Evolutionary conservation across 2,113 vertebrate genomes (phyloP), one percentile per base, ranked within the genome.

Genomic region (Haemorhous mexicanus): DNA sequence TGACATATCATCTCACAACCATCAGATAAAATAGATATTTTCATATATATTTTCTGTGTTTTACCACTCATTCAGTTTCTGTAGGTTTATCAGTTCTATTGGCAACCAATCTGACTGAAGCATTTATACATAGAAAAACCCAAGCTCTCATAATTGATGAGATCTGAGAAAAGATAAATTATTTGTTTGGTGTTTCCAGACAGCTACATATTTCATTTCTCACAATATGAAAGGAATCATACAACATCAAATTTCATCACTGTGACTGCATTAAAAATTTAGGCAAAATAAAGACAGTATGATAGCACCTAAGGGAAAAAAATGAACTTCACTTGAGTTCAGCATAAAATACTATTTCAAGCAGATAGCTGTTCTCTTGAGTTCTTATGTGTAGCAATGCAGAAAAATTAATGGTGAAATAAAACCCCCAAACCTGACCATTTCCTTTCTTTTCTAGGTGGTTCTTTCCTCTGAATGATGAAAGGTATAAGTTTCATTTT

Each of bases 341-440:
- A 83, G 28, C 30, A 35, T 41, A 53, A 32, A 58, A 33, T 6
- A 68, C 30, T 10, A 30, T 69, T 87, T 86, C 46, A 69, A 26
- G 13, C 33, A 79, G 69, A 52, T 35, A 79, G 47, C 27, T 43
- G 4, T 26, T 81, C n/a, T 53, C 41, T 63, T 84, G 35, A 39
- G 23, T 61, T 78, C 44, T 49, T 41, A 21, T 5, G 5, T 0
- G 18, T 64, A 66, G 32, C 58, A 76, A 84, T 13, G 37, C 4
- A 74, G 26, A 78, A 77, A 86, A 91, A 87, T 2, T 39, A 69
- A 35, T 13, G 17, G 3, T 27, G 30, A 21, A 52, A 43, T 26
- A 50, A 39, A 33, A 35, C 6, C 0, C 0, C 13, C 12, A 86
- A 77, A 24, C 8, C 19, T 41, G 49, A 70, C 5, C 3, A 20